These are phyloP conservation scores for Proales similis DNA, from an alignment of 1,140 invertebrate species.

Conservation along the genomic window DNA sequence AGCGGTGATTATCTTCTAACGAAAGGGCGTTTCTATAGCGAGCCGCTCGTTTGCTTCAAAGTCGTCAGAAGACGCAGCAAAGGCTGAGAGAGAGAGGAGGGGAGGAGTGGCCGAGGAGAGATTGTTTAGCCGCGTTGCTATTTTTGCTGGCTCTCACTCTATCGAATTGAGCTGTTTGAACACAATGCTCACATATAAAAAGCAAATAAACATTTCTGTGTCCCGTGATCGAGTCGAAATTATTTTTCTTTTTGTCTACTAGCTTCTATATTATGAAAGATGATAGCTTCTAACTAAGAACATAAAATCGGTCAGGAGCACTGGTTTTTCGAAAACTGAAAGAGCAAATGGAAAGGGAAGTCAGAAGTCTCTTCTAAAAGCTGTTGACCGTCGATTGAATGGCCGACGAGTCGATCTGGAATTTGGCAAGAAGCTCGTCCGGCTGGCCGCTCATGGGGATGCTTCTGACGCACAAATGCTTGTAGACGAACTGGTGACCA, in stretches of 20 bases:
- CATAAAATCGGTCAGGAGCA: background rate
- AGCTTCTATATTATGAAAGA: background rate
- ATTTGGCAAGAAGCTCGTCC: slow-evolving; percentile 38
- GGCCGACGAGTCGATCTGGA: slow-evolving; percentile 37
- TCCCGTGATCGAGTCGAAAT: no score
- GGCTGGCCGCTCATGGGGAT: slow-evolving; percentile 39
- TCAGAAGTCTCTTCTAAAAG: background rate
- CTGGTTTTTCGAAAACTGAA: background rate
- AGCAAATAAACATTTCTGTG: no score
- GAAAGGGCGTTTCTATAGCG: no score
- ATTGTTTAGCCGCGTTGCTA: no score
- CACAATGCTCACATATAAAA: no score
- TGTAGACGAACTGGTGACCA: slow-evolving; percentile 8
- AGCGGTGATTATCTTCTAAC: no score
- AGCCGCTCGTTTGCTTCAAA: no score
- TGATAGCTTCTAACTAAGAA: background rate
- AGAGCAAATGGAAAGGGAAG: background rate
- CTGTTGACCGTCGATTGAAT: slow-evolving; percentile 21
- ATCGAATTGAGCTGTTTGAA: no score
- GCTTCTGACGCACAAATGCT: slow-evolving; percentile 27
- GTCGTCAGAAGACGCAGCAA: no score
- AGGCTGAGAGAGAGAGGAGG: no score
- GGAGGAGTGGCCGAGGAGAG: no score
- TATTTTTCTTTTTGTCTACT: background rate
- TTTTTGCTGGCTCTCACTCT: no score